Evolutionary conservation across 1,140 invertebrate species (phyloP).

Genomic region (Aradophagus sp.): DNA sequence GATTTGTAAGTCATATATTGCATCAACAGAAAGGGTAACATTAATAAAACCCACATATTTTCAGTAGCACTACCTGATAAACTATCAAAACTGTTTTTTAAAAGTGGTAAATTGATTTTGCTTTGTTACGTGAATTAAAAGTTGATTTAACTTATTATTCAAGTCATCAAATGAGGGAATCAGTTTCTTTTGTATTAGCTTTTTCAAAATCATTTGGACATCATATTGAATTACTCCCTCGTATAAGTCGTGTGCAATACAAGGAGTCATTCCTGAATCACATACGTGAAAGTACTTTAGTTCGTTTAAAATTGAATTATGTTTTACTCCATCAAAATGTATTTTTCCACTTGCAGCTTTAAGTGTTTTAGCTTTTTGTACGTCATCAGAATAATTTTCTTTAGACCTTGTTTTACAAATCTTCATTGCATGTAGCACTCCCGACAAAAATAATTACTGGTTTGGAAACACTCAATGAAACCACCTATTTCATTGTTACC

Average conservation of each 20-base stretch:
- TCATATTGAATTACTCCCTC: constrained; percentile 29
- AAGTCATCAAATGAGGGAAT: constrained; percentile 12
- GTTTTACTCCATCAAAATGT: constrained; percentile 14
- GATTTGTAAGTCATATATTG: constrained; percentile 4
- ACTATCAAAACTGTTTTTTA: constrained; percentile 11
- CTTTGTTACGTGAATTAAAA: neutral
- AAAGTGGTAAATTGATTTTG: constrained; percentile 9
- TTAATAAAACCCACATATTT: constrained; percentile 24
- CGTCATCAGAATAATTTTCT: constrained; percentile 11
- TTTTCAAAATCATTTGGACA: constrained; percentile 14
- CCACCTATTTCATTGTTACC: constrained; percentile 60
- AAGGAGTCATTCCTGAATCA: constrained; percentile 28
- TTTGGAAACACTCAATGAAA: constrained; percentile 40
- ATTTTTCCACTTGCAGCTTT: constrained; percentile 1
- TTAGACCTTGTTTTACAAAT: constrained; percentile 10
- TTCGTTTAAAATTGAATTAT: constrained; percentile 20
- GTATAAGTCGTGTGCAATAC: constrained; percentile 28
- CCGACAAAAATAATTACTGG: constrained; percentile 18
- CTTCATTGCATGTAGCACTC: constrained; percentile 19
- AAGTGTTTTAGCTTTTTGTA: constrained; percentile 2
- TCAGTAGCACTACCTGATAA: constrained; percentile 21
- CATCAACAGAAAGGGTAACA: constrained; percentile 16
- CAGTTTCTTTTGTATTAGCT: constrained; percentile 23
- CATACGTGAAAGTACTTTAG: constrained; percentile 31
- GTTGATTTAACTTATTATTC: constrained; percentile 12